Evolutionary conservation across 2,888 invertebrate genomes (phyloP).

Genomic region (Matsumyia berberina): DNA sequence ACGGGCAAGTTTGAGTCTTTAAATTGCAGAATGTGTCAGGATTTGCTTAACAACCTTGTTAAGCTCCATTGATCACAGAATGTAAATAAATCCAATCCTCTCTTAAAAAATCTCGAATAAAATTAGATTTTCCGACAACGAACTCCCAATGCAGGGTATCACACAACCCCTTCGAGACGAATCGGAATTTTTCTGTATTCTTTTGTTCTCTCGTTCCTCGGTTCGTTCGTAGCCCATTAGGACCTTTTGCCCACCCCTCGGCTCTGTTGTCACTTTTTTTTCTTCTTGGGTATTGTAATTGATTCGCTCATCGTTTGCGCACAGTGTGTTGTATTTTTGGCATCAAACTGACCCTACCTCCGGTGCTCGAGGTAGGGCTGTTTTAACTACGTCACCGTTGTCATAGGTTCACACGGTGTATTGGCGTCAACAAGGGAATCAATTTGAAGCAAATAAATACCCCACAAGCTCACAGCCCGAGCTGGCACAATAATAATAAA

Average conservation of each 20-base stretch:
- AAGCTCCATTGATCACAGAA: too few relatives aligned
- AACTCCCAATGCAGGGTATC: too few relatives aligned
- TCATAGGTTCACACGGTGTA: constrained; percentile 23
- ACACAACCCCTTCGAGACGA: too few relatives aligned
- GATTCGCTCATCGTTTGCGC: constrained; percentile 30
- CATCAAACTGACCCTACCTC: constrained; percentile 52
- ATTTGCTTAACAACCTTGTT: too few relatives aligned
- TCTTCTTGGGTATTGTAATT: constrained; percentile 37
- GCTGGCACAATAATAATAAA: constrained; percentile 32
- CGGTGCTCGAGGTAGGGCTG: neutral
- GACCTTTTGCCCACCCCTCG: constrained; percentile 13
- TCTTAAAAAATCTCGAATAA: too few relatives aligned
- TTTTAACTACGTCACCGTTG: constrained; percentile 38
- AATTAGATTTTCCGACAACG: too few relatives aligned
- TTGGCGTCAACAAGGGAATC: constrained; percentile 49
- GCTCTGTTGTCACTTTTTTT: constrained; percentile 28
- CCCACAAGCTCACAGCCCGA: neutral
- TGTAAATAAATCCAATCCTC: too few relatives aligned
- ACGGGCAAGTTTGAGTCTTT: too few relatives aligned
- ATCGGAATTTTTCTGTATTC: too few relatives aligned
- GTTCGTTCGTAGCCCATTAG: neutral
- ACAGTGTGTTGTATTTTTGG: constrained; percentile 50
- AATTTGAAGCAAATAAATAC: constrained; percentile 28
- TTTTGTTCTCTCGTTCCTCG: too few relatives aligned
- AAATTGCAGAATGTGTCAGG: too few relatives aligned